Conservation (phyloP, 2,113 vertebrate species). For the Balaeniceps rex region DNA sequence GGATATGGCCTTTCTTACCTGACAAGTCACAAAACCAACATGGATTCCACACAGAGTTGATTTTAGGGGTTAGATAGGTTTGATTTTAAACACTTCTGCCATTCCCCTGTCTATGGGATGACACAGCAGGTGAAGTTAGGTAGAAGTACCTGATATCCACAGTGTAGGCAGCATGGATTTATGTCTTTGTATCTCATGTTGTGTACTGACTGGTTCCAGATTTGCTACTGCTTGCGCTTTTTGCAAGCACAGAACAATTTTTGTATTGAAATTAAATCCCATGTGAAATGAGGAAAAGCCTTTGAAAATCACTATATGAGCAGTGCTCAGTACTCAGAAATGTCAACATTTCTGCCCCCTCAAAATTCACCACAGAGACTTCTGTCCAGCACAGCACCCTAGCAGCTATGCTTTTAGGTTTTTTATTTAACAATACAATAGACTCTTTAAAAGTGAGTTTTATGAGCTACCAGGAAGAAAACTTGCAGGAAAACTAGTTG, state of each 20-base stretch:
- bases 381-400: not conserved
- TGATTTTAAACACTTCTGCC: not conserved
- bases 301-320: not conserved
- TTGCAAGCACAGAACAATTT: not conserved
- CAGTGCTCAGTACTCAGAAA: not conserved
- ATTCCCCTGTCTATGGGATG: not conserved
- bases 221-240: not conserved
- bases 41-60: not conserved
- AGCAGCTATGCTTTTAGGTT: not conserved
- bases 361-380: not conserved
- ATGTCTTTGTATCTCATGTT: not conserved
- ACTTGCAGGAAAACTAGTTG: not conserved
- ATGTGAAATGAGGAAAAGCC: not conserved
- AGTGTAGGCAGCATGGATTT: not conserved
- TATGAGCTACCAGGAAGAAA: not conserved
- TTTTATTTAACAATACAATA: not conserved
- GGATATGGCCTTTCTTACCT: not conserved
- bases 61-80: not conserved
- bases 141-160: not conserved
- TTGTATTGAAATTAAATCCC: not conserved
- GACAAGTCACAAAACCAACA: not conserved
- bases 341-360: not conserved
- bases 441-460: not conserved
- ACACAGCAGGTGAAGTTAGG: not conserved
- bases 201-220: not conserved